These are phyloP conservation scores for Lithobius niger DNA, from an alignment of 1,140 invertebrate species.

Conservation along the genomic window DNA sequence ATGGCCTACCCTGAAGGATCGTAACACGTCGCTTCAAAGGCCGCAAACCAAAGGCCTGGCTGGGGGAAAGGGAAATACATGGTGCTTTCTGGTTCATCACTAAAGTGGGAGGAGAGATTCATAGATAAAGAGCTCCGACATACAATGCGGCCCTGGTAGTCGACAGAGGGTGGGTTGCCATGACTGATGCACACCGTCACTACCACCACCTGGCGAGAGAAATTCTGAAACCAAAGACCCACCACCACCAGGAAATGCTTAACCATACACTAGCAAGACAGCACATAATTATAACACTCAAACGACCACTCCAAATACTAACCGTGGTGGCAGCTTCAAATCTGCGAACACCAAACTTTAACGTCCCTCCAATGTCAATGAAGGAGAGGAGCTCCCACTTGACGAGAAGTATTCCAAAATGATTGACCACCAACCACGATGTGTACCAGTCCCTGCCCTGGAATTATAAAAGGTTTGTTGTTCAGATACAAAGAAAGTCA, in stretches of 20 bases:
- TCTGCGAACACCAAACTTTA: constrained; percentile 34
- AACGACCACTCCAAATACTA: constrained; percentile 22
- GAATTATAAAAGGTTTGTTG: too few relatives aligned
- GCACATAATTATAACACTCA: too few relatives aligned
- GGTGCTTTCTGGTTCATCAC: constrained; percentile 24
- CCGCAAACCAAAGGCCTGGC: constrained; percentile 52
- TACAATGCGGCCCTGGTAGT: constrained; percentile 39
- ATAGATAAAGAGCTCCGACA: constrained; percentile 42
- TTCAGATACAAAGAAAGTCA: too few relatives aligned
- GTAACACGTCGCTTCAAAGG: constrained; percentile 22
- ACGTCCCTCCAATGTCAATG: constrained; percentile 41
- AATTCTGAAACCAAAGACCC: too few relatives aligned
- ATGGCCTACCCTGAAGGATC: too few relatives aligned
- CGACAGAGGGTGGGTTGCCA: constrained; percentile 38
- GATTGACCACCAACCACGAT: constrained; percentile 35
- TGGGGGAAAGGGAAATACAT: constrained; percentile 63
- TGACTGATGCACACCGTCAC: constrained; percentile 45
- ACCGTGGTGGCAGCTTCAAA: constrained; percentile 26
- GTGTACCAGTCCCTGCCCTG: constrained; percentile 39
- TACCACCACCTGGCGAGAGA: too few relatives aligned
- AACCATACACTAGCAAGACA: too few relatives aligned
- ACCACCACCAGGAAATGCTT: too few relatives aligned
- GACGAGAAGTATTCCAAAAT: constrained; percentile 31
- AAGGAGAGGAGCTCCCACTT: constrained; percentile 39
- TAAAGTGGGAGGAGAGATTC: constrained; percentile 35